Percentiles rank a stretch among this genome's conserved stretches.
Conservation (phyloP, 2,113 vertebrate species). For the Ceyx melanurus region DNA sequence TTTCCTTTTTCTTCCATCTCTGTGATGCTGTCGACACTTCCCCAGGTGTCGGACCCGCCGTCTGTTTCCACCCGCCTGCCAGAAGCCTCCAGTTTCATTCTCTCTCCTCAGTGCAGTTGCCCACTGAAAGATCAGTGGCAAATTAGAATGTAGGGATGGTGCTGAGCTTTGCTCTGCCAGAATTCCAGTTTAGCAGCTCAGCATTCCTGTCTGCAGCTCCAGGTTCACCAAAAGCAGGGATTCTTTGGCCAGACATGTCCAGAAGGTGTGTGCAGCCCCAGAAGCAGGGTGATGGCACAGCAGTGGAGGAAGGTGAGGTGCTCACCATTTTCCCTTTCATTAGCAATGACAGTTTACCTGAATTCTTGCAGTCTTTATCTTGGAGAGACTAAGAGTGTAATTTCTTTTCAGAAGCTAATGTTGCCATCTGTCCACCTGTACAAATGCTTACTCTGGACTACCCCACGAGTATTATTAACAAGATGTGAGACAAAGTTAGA, state of each 20-base stretch:
- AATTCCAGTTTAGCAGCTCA: neutral
- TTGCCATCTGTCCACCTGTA: neutral
- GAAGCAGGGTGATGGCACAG: neutral
- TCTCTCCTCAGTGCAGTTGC: neutral
- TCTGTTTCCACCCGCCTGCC: conserved; percentile 6
- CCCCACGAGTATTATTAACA: neutral
- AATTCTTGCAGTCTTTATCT: neutral
- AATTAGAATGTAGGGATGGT: neutral
- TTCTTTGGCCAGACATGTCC: neutral
- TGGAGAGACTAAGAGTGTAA: neutral
- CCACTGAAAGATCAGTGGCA: neutral
- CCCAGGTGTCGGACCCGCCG: conserved; percentile 37
- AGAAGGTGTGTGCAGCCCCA: fast-evolving
- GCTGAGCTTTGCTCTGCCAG: neutral
- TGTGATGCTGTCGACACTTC: conserved; percentile 42
- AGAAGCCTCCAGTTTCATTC: neutral
- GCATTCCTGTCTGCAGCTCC: neutral
- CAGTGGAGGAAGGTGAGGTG: neutral
- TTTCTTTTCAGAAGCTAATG: neutral
- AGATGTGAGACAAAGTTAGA: neutral
- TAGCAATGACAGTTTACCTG: neutral
- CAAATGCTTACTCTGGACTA: neutral
- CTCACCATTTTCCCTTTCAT: neutral
- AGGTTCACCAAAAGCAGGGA: neutral
- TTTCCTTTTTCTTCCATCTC: conserved; percentile 30